Conservation (phyloP, 2,113 vertebrate species). For the Herpailurus yagouaroundi region DNA sequence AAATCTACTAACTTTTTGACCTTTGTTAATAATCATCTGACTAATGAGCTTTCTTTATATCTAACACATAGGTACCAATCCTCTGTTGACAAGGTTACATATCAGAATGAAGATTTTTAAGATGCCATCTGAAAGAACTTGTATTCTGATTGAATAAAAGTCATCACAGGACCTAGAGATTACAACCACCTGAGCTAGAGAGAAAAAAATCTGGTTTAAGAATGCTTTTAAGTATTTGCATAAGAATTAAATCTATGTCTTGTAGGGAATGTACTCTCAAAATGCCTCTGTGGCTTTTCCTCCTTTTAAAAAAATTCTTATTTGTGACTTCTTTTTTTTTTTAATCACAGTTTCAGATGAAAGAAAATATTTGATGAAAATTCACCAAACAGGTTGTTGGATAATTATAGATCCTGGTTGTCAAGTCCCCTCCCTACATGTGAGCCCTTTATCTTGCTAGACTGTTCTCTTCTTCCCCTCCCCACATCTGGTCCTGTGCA, state of each 20-base stretch:
- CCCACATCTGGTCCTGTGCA: background rate
- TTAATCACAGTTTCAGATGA: background rate
- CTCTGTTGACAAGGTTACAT: background rate
- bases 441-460: background rate
- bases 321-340: background rate
- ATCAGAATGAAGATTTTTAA: background rate
- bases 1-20: background rate
- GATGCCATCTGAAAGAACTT: background rate
- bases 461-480: background rate
- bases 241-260: background rate
- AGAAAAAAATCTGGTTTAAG: background rate
- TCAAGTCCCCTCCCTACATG: rapidly evolving
- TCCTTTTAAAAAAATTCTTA: background rate
- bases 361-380: background rate
- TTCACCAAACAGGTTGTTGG: background rate
- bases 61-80: background rate
- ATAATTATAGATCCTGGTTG: background rate
- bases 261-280: background rate
- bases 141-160: background rate
- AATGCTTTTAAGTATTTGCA: background rate
- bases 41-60: background rate
- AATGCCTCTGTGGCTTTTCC: background rate
- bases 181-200: background rate
- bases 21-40: background rate
- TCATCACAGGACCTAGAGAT: background rate